Evolutionary conservation across 1,140 invertebrate genomes (phyloP).

Genomic region (Scylla paramamosain): DNA sequence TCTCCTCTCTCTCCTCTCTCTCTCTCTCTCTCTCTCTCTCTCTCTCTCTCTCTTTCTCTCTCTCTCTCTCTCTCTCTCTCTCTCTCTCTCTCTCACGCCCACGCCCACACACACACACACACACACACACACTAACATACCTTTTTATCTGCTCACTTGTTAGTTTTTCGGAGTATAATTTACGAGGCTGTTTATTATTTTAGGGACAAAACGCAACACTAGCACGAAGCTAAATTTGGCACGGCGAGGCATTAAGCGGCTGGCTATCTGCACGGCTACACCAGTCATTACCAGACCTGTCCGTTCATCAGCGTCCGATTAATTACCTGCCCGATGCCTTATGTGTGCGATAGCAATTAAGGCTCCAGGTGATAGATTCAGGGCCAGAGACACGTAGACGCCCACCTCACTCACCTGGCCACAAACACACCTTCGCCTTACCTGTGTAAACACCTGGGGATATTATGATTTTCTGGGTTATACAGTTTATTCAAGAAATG

Average conservation of each 20-base stretch:
- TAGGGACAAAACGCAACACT: constrained; percentile 31
- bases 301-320: constrained; percentile 48
- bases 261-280: neutral
- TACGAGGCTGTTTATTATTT: constrained; percentile 48
- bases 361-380: constrained; percentile 4
- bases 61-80: constrained; percentile 42
- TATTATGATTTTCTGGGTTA: too few species aligned
- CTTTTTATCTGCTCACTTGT: neutral
- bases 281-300: constrained; percentile 35
- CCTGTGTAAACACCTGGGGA: neutral
- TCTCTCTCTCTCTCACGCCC: constrained; percentile 19
- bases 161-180: constrained; percentile 31
- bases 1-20: neutral
- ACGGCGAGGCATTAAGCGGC: neutral
- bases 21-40: constrained; percentile 16
- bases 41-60: constrained; percentile 29
- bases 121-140: neutral
- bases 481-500: neutral
- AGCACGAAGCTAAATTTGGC: constrained; percentile 36
- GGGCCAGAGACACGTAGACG: neutral
- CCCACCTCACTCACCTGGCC: neutral
- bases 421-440: neutral
- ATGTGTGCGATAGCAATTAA: constrained; percentile 46
- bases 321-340: constrained; percentile 55
- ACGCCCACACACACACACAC: neutral